Percentiles rank a stretch among this genome's conserved stretches.
Conservation (phyloP, 2,113 vertebrate species). For the Mus pahari region DNA sequence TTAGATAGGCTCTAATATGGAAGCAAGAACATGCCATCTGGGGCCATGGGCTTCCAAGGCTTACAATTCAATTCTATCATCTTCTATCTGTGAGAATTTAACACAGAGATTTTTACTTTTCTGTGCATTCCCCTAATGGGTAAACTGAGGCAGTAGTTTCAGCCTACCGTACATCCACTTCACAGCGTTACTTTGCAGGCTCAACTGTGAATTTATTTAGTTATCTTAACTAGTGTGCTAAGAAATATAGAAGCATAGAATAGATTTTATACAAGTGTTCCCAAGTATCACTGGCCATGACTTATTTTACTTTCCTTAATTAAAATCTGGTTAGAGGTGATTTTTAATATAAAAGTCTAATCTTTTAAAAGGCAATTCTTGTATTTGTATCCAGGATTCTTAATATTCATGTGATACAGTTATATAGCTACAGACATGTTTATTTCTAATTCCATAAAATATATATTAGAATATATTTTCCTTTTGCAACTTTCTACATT, state of each 20-base stretch:
- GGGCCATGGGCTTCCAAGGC: not conserved
- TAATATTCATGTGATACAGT: not conserved
- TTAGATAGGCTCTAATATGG: not conserved
- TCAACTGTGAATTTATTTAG: not conserved
- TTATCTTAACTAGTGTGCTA: not conserved
- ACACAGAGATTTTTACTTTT: not conserved
- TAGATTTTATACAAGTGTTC: not conserved
- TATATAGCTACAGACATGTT: not conserved
- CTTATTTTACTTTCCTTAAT: conserved; percentile 31
- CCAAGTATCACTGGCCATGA: not conserved
- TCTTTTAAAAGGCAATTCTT: not conserved
- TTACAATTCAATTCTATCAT: not conserved
- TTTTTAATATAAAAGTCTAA: not conserved
- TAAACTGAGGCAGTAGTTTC: not conserved
- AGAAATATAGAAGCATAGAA: not conserved
- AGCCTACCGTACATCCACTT: not conserved
- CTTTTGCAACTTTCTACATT: not conserved
- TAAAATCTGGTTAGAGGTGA: not conserved
- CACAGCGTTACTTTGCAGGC: not conserved
- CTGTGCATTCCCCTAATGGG: not conserved
- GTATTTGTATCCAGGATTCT: conserved; percentile 27
- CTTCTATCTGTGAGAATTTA: not conserved
- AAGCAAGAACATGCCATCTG: not conserved
- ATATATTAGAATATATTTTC: not conserved
- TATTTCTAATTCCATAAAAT: conserved; percentile 23